Conservation (phyloP, 1,140 invertebrate genomes). For the Paramacrobiotus metropolitanus region DNA sequence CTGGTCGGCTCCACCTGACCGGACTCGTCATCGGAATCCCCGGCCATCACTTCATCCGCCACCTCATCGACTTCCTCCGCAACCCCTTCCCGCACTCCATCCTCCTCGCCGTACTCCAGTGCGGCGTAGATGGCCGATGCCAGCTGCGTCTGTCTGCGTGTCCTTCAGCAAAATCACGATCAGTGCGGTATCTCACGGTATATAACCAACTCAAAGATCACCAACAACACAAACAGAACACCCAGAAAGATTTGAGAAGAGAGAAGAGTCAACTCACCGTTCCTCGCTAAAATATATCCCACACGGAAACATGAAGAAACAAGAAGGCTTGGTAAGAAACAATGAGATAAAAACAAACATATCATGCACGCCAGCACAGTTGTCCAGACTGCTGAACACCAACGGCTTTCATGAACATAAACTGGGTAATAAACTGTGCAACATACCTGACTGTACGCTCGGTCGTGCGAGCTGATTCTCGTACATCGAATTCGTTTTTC, state of each 20-base stretch:
- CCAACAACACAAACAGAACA: no score
- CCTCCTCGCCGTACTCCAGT: constrained; percentile 31
- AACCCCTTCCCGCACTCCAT: constrained; percentile 31
- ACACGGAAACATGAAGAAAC: background rate
- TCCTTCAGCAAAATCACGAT: background rate
- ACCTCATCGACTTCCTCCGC: constrained; percentile 20
- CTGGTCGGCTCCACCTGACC: no score
- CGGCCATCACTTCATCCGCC: constrained; percentile 29
- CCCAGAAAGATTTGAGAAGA: background rate
- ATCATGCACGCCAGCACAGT: no score
- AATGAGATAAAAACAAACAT: background rate
- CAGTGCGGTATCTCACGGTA: background rate
- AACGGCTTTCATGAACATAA: background rate
- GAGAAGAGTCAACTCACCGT: constrained; percentile 5
- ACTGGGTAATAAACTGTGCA: background rate
- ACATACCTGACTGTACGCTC: background rate
- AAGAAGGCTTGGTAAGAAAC: background rate
- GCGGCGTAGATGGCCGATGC: constrained; percentile 33
- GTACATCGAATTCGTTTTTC: constrained; percentile 38
- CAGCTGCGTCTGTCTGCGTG: constrained; percentile 16
- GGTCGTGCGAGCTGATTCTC: background rate
- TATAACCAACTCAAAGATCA: background rate
- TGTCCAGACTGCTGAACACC: background rate
- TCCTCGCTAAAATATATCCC: constrained; percentile 7
- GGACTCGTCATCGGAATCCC: constrained; percentile 26